Base-by-base conservation (phyloP, 2,113 vertebrate species). In the Romanogobio albipinnatus region DNA sequence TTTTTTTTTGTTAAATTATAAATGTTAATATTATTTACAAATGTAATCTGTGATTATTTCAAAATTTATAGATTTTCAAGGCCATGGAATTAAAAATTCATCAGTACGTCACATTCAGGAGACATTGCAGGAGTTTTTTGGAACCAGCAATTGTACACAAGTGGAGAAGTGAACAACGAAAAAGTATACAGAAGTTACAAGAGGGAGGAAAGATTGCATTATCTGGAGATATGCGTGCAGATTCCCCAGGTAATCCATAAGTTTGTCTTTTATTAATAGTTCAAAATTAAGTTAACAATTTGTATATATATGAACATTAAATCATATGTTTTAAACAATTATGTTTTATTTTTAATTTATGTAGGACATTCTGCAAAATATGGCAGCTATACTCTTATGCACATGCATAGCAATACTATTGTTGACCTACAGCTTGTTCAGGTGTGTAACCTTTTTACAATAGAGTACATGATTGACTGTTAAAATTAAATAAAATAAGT, bases 351-450 rank as follows among this genome's bases (percentile, higher is more conserved):
- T 24, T 4, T 43, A 29, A 29, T n/a, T 13, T 15, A 4, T 51
- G 24, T 76, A 76, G 75, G 51, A 4, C 47, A 36, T 53, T 29
- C 29, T 11, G 51, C 75, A 0, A 76, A 76, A 19, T 76, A 19
- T 33, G 75, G 75, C 4, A 76, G 49, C 51, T 76, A 76, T 17
- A 76, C 26, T 0, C 5, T 56, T 9, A 56, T 76, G 74, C 2
- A 36, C 47, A 24, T 56, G 47, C 5, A 56, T 0, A 53, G 74
- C 8, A 56, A 76, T 22, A 53, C 49, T 4, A 58, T 76, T 56
- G 7, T 76, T 3, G 49, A 76, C 26, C 7, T 76, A 9, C 51
- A 76, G 75, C 9, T 76, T 33, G 75, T 76, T 53, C 75, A 76
- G 15, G 75, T 56, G 9, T 33, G 15, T 22, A 43, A 71, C n/a